Evolutionary conservation across 2,113 vertebrate species (phyloP), one percentile per base, ranked within the genome.

Genomic region (Bucco capensis): DNA sequence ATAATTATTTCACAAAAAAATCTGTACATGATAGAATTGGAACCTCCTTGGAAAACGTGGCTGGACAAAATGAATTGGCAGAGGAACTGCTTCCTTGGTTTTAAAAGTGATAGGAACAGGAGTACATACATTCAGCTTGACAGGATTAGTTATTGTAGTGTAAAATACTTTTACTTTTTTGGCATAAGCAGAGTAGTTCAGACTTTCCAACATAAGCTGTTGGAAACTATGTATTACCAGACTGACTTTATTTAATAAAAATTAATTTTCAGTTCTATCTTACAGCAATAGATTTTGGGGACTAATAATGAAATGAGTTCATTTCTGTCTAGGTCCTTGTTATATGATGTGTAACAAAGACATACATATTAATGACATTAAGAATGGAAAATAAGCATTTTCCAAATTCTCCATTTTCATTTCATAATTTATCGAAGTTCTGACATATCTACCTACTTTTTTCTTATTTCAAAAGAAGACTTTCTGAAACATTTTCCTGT

Each of bases 361-460:
- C 7, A 3, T 47, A 19, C 1, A 0, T 38, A 46, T 42, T 80
- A 65, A 83, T 5, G 4, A 31, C 0, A 1, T 50, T 50, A 53
- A 24, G 21, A 70, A 53, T 33, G 12, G 57, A 38, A 79, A 81
- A 47, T 28, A 73, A 58, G 3, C 11, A 8, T 88, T 78, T 88
- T 62, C 38, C 51, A 56, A 71, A 77, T 42, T 47, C 18, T 18
- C 0, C 38, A 30, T 62, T 86, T 50, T 93, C n/a, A 42, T 8
- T 66, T 76, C 12, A 25, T 31, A 66, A 24, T 74, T 79, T 24
- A 40, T 56, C 17, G 57, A 37, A 85, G 76, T 76, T 74, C 64
- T 70, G 30, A 15, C 27, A 9, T 25, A 42, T 42, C 40, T 42
- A 7, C 19, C 66, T 37, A 24, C 7, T 35, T 19, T 35, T 40